Evolutionary conservation across 2,797 vertebrate species (phyloP), one percentile per base, ranked within the genome.

Genomic region (Protosalanx chinensis): DNA sequence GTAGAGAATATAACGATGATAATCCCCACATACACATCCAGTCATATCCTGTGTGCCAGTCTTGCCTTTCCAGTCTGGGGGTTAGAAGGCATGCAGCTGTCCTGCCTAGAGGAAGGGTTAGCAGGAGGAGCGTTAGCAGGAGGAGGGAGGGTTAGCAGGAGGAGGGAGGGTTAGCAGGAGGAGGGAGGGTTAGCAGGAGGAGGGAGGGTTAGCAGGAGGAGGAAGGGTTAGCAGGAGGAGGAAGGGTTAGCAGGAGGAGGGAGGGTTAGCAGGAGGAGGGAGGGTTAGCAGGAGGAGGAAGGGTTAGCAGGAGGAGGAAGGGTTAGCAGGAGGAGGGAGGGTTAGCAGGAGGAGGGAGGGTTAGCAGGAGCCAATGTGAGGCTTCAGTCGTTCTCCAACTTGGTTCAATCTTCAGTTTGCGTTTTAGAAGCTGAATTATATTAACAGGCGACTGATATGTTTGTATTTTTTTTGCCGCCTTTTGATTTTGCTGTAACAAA

Each of bases 361-460:
- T 73, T 70, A 23, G 70, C 66, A 72, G 62, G 71, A 70, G 72
- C 73, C 73, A 30, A 77, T 78, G 82, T 79, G 66, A 81, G 51
- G 18, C 78, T 82, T 75, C 78, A 72, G 80, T 75, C 61, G 77
- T 74, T 81, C 58, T 65, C 67, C 59, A 71, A 76, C 69, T 81
- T 76, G 76, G 68, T 86, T 81, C 66, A 72, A 75, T 68, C 71
- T 79, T 88, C 73, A 68, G 85, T 88, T 88, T 85, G 84, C 81
- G 80, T 83, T 72, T 79, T 90, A 91, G 87, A 88, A 81, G 82
- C 79, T 78, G 81, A 86, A 88, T 81, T 82, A 81, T 91, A 89
- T 90, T 88, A 86, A 86, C 77, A 84, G 80, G 79, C 79, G 81
- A 46, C 67, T 82, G 68, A 60, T 67, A 84, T 79, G 76, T 76